phyloP scores from a whole-genome alignment of 2,797 vertebrate genomes.

The Tympanoctomys barrerae region DNA sequence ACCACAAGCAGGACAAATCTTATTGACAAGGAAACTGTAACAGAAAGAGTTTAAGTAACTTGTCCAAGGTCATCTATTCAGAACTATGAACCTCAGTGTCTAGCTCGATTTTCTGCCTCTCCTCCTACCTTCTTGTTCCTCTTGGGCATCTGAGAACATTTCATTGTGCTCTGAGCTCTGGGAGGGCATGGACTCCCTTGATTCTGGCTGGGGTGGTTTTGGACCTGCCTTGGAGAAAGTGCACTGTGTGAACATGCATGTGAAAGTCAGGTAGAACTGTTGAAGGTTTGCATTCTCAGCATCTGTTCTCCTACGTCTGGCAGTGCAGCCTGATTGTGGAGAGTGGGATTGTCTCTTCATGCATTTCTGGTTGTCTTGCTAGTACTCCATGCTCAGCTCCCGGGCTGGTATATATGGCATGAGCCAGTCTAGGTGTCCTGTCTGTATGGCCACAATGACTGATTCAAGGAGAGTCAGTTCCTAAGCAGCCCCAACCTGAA shows the following conservation, averaged over 20 bases:
- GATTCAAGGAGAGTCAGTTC: background rate
- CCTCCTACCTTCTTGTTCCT: background rate
- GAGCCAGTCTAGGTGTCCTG: background rate
- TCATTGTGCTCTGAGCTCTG: background rate
- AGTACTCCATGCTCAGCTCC: background rate
- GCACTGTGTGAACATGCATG: background rate
- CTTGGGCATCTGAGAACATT: background rate
- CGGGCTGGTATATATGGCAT: background rate
- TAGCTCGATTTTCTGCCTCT: background rate
- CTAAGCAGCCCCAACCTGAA: background rate
- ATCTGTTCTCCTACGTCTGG: background rate
- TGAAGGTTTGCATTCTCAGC: background rate
- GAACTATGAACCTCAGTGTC: background rate
- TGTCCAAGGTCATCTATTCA: background rate
- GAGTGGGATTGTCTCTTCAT: background rate
- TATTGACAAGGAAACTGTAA: background rate
- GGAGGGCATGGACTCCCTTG: background rate
- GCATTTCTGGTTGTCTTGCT: too few relatives aligned
- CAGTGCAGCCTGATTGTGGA: background rate
- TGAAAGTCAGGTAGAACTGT: background rate
- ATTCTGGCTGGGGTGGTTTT: background rate
- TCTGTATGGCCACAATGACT: background rate
- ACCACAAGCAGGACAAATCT: background rate
- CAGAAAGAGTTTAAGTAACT: background rate
- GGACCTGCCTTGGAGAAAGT: background rate